Base-by-base conservation (phyloP, 2,797 vertebrate genomes). In the Pantherophis alleghaniensis region DNA sequence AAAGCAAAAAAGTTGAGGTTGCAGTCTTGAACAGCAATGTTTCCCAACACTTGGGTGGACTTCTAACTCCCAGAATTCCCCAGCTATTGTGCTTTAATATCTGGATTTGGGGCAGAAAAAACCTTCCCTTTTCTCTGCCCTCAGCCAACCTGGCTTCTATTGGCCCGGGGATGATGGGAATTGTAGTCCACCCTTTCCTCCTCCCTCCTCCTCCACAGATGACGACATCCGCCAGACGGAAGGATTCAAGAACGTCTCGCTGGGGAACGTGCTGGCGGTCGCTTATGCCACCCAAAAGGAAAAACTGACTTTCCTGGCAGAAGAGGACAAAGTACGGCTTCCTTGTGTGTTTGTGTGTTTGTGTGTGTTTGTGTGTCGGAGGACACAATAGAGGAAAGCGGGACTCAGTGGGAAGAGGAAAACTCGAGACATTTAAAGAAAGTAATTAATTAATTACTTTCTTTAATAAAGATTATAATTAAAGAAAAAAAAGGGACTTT, bases 191-290 rank as follows among this genome's bases (percentile, higher is more conserved):
- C 4, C 26, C 42, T 22, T 26, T 37, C 7, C 10, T 24, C 1
- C 37, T 37, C 37, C 37, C 37, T 37, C 37, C 10, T 47, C 86
- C 55, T 86, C 37, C 24, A 13, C 90, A 99, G 99, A 99, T 55
- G 99, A 99, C 12, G 98, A 99, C 96, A 98, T 99, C 95, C 98
- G 99, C 94, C 99, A 99, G 96, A 98, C 98, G 0, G 98, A 99
- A 92, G 99, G 99, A 94, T 99, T 99, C 96, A 99, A 99, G 97
- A 99, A 99, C 0, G 99, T 99, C 94, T 99, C 99, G 0, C 96
- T 99, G 32, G 99, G 99, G 14, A 99, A 99, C 0, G 99, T 99
- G 92, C 95, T 99, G 95, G 98, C 98, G 0, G 98, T 99, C 55
- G 98, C 98, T 16, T 99, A 98, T 0, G 96, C 98, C 56, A 99